A percentile compares a stretch with the other conserved stretches of the same genome.
These are phyloP conservation scores for Dicranocentrus wangi DNA, from an alignment of 2,888 invertebrate genomes.

Conservation along the genomic window DNA sequence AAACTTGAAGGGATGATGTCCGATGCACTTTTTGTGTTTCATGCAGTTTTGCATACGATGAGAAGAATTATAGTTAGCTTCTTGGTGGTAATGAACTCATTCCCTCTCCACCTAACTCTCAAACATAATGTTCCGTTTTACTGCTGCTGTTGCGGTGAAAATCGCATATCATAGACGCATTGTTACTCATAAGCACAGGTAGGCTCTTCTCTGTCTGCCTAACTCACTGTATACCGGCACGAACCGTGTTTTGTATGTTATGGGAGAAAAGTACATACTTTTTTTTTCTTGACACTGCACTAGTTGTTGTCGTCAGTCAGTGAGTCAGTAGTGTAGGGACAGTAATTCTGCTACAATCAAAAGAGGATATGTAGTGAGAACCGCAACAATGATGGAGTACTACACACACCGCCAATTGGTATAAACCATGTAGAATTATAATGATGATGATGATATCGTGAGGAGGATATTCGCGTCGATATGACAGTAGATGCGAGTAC, in stretches of 20 bases:
- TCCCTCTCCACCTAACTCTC: conserved; percentile 9
- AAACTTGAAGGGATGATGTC: conserved; percentile 14
- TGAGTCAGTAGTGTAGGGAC: conserved; percentile 33
- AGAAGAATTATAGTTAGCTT: not conserved
- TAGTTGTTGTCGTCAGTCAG: not conserved
- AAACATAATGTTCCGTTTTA: too few species aligned
- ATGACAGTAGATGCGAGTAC: not conserved
- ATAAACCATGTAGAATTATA: not conserved
- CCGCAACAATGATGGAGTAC: conserved; percentile 34
- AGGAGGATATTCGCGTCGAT: not conserved
- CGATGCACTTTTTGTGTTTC: not conserved
- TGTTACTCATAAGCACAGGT: not conserved
- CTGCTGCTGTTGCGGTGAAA: conserved; percentile 31
- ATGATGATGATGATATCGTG: not conserved
- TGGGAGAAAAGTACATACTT: conserved; percentile 14
- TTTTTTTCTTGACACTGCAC: not conserved
- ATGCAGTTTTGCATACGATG: conserved; percentile 37
- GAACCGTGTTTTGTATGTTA: not conserved
- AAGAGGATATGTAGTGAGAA: conserved; percentile 19
- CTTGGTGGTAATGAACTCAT: conserved; percentile 49
- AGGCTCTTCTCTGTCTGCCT: too few species aligned
- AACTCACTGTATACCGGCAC: too few species aligned
- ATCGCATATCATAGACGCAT: conserved; percentile 19
- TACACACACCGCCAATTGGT: too few species aligned
- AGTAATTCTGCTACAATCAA: not conserved